phyloP scores from a whole-genome alignment of 2,113 vertebrate genomes.

The Prionailurus viverrinus region DNA sequence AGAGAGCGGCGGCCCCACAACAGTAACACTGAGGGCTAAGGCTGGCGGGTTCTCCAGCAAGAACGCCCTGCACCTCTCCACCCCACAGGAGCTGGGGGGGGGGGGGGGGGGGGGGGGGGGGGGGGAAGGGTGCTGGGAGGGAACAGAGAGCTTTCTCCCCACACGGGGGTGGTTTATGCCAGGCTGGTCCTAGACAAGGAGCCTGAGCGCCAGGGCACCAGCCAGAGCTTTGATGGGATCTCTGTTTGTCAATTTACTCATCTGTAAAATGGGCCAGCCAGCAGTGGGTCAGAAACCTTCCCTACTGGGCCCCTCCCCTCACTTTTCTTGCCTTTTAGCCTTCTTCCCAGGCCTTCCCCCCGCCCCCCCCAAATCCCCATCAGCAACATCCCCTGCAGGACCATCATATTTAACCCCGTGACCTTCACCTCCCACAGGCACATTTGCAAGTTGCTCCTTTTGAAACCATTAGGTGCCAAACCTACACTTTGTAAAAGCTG shows the following conservation, averaged over 20 bases:
- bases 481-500: neutral
- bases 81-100: too few species aligned
- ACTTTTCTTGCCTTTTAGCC: neutral
- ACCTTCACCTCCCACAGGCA: neutral
- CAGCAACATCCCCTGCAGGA: neutral
- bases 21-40: neutral
- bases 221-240: neutral
- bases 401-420: neutral
- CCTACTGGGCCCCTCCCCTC: neutral
- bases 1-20: neutral
- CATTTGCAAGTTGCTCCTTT: neutral
- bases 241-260: neutral
- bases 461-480: neutral
- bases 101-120: accelerated
- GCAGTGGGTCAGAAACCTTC: neutral
- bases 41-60: neutral
- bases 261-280: neutral
- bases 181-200: neutral
- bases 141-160: neutral
- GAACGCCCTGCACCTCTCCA: neutral
- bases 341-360: neutral
- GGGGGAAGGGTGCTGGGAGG: neutral
- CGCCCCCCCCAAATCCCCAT: neutral
- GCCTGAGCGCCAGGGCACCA: neutral
- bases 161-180: accelerated